A percentile compares a stretch with the other conserved stretches of the same genome.
These are phyloP conservation scores for Ariopsis seemanni DNA, from an alignment of 2,113 vertebrate genomes.

Conservation along the genomic window DNA sequence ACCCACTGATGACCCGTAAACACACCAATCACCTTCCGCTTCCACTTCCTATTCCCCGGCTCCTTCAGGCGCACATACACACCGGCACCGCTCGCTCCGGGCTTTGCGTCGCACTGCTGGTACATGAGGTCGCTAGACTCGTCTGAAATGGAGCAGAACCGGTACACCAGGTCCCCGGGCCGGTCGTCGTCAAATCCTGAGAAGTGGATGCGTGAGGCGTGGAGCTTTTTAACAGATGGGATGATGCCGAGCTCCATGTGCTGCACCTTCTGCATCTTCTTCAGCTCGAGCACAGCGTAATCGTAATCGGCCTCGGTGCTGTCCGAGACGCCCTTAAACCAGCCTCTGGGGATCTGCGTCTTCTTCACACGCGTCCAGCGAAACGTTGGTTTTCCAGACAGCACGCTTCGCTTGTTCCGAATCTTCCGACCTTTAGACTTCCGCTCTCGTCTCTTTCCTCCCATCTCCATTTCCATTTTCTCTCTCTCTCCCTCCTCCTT, in stretches of 20 bases:
- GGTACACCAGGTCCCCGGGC: constrained; percentile 86
- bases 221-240: constrained; percentile 83
- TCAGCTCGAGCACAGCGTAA: constrained; percentile 91
- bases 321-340: constrained; percentile 79
- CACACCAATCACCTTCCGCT: constrained; percentile 89
- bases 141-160: constrained; percentile 92
- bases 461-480: constrained; percentile 57
- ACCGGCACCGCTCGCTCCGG: constrained; percentile 90
- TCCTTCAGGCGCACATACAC: constrained; percentile 93
- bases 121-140: constrained; percentile 91
- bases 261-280: constrained; percentile 83
- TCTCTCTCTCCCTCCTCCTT: constrained; percentile 56
- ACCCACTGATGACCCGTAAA: constrained; percentile 95
- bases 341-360: constrained; percentile 90
- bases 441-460: constrained; percentile 60
- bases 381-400: constrained; percentile 79
- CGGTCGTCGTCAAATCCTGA: constrained; percentile 93
- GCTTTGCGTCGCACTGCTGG: constrained; percentile 91
- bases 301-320: constrained; percentile 86
- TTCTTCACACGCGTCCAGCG: constrained; percentile 92
- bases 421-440: constrained; percentile 66
- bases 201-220: constrained; percentile 91
- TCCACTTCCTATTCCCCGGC: constrained; percentile 86
- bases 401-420: constrained; percentile 62
- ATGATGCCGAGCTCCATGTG: constrained; percentile 91